A percentile compares a stretch with the other conserved stretches of the same genome.
These are phyloP conservation scores for Sparus aurata DNA, from an alignment of 2,797 vertebrate genomes.

Conservation along the genomic window DNA sequence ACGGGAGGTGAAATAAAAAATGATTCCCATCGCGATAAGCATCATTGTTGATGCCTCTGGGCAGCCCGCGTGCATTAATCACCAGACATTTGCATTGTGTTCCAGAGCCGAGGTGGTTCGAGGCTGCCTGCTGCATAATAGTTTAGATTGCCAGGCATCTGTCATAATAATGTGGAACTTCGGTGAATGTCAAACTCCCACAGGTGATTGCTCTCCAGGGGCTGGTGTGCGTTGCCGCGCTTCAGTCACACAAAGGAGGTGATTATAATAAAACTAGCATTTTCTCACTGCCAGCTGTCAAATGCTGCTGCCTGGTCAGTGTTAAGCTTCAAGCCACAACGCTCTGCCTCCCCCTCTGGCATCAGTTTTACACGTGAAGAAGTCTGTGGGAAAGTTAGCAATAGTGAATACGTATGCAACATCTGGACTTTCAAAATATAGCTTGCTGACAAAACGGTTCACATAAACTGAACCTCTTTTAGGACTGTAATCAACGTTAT, in stretches of 20 bases:
- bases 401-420: no score
- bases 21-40: not conserved
- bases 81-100: constrained; percentile 25
- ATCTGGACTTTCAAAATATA: no score
- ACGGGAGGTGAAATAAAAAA: not conserved
- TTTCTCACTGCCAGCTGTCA: no score
- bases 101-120: constrained; percentile 1
- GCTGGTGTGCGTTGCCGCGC: not conserved
- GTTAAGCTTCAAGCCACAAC: no score
- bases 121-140: not conserved
- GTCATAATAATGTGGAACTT: constrained; percentile 38
- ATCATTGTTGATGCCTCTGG: not conserved
- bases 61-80: constrained; percentile 36
- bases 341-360: no score
- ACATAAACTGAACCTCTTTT: no score
- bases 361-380: no score
- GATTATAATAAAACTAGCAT: not conserved
- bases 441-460: no score
- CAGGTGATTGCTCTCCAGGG: constrained; percentile 24
- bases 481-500: no score
- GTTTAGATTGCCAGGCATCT: constrained; percentile 30
- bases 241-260: constrained; percentile 14
- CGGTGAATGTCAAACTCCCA: constrained; percentile 32
- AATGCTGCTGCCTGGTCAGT: no score
- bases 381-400: no score